phyloP scores from a whole-genome alignment of 2,888 invertebrate species.

The Ochropacha duplaris region DNA sequence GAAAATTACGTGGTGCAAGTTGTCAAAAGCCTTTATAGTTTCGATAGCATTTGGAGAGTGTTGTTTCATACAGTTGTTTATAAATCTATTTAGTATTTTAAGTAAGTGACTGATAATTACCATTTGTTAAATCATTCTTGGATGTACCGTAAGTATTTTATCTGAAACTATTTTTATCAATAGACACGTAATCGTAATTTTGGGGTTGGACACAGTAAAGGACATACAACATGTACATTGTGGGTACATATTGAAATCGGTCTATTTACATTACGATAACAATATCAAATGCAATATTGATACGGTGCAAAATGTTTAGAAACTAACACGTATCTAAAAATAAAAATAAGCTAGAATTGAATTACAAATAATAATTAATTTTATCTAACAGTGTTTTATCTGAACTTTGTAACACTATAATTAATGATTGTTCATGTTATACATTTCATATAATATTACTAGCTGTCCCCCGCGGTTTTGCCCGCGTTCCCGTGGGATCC shows the following conservation, averaged over 20 bases:
- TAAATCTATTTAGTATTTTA: background rate
- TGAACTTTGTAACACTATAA: too few relatives aligned
- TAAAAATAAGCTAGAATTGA: too few relatives aligned
- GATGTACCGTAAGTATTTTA: background rate
- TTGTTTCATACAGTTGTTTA: background rate
- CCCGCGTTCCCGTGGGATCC: too few relatives aligned
- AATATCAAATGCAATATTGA: conserved; percentile 3
- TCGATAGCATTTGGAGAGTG: background rate
- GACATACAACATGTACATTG: too few relatives aligned
- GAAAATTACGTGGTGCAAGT: conserved; percentile 16
- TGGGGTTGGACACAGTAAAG: background rate
- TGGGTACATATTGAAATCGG: background rate
- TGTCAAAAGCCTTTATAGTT: conserved; percentile 21
- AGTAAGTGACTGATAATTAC: background rate
- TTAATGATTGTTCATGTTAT: too few relatives aligned
- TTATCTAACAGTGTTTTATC: too few relatives aligned
- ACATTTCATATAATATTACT: too few relatives aligned
- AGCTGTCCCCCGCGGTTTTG: too few relatives aligned
- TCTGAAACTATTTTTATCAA: background rate
- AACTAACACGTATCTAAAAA: background rate
- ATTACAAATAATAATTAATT: too few relatives aligned
- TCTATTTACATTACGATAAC: conserved; percentile 1
- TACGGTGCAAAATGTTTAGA: background rate
- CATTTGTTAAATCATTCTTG: background rate
- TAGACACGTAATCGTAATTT: background rate